Evolutionary conservation across 2,113 vertebrate genomes (phyloP), one percentile per base, ranked within the genome.

Genomic region (Epinephelus fuscoguttatus): DNA sequence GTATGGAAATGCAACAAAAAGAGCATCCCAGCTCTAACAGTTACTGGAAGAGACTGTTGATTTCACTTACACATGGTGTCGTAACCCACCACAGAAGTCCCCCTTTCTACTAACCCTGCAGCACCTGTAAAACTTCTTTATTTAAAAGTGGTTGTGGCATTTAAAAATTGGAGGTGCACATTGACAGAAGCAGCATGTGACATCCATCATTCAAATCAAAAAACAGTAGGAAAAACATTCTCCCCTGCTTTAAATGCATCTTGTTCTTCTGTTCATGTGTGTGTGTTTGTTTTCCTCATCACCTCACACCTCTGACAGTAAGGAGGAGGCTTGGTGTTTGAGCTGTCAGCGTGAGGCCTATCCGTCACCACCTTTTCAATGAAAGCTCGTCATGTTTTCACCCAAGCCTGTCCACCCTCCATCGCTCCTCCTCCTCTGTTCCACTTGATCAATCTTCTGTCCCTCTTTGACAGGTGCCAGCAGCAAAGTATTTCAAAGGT

Each of bases 351-450:
- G 9, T 4, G 60, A 57, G 17, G 56, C 23, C 37, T 2, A 73
- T 87, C 73, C 68, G n/a, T 88, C 83, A 78, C 17, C 82, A 19
- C 79, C 15, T 13, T n/a, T 71, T 76, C 78, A 56, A 70, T 71
- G 70, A 85, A 63, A 77, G 68, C 11, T 21, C 14, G 62, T 78
- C 81, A 61, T 47, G 80, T 71, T 84, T 77, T 80, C 80, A 77
- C 49, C 40, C 9, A 1, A 66, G 11, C n/a, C 64, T 62, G 50
- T 52, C 64, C 21, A 23, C 52, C 49, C 17, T n/a, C 45, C 15
- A 2, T 62, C 4, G 14, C 42, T 23, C 67, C 61, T 19, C 18
- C 17, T 52, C 55, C 45, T 9, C 59, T 33, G 47, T 40, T 68
- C 63, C 57, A 60, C 69, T 73, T 19, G 59, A 71, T 86, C 69